Conservation (phyloP, 2,113 vertebrate species). For the Hyla sarda region DNA sequence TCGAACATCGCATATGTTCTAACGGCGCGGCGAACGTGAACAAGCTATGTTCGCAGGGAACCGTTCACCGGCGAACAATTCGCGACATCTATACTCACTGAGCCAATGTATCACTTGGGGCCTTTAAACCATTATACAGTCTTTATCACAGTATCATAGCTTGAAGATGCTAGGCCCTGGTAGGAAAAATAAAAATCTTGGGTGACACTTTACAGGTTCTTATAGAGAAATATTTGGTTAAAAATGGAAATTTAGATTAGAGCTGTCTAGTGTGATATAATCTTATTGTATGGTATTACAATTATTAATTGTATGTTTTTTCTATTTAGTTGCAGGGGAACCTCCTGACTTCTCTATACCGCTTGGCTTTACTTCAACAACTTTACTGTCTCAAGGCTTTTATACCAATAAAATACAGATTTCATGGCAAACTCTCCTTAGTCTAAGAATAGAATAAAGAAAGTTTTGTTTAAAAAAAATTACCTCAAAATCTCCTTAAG, state of each 20-base stretch:
- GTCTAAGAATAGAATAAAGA: background rate
- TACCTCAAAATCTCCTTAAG: background rate
- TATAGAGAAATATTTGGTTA: background rate
- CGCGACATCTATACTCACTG: too few species aligned
- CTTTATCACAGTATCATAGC: background rate
- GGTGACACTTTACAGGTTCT: background rate
- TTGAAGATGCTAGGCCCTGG: background rate
- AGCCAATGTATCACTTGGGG: too few species aligned
- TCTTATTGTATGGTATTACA: background rate
- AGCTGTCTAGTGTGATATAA: background rate
- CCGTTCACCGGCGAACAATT: too few species aligned
- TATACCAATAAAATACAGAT: background rate
- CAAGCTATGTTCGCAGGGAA: too few species aligned
- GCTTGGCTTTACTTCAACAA: background rate
- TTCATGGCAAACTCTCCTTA: background rate
- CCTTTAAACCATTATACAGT: background rate
- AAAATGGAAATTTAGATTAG: background rate
- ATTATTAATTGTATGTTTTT: background rate
- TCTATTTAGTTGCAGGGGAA: background rate
- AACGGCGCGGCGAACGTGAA: too few species aligned
- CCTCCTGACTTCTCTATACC: background rate
- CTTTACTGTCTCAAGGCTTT: background rate
- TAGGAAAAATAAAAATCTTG: background rate
- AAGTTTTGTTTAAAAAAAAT: conserved; percentile 2
- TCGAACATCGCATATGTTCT: too few species aligned